Evolutionary conservation across 1,140 invertebrate species (phyloP).

Genomic region (Pollicipes pollicipes): DNA sequence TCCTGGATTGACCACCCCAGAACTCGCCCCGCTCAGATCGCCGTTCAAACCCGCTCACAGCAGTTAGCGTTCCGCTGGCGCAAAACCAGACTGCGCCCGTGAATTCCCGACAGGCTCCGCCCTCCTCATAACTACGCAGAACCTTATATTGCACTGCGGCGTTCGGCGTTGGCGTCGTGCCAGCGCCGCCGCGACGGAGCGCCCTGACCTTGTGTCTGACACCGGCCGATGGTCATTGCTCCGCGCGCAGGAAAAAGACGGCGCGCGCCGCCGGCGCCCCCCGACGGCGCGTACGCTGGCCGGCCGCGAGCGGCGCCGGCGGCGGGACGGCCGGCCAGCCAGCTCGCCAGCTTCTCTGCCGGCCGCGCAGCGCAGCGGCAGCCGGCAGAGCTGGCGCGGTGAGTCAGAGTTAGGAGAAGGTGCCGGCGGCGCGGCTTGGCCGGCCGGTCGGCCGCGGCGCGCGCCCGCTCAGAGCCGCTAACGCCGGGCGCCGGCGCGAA

Average conservation of each 20-base stretch:
- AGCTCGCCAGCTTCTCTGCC: too few relatives aligned
- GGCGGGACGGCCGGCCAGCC: too few relatives aligned
- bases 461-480: not conserved
- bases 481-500: not conserved
- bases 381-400: not conserved
- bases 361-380: not conserved
- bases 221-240: not conserved
- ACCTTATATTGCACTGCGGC: not conserved
- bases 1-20: too few relatives aligned
- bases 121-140: not conserved
- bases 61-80: too few relatives aligned
- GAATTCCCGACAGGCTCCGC: not conserved
- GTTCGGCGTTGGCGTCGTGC: not conserved
- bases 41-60: too few relatives aligned
- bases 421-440: not conserved
- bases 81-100: not conserved
- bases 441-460: too few relatives aligned
- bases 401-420: not conserved
- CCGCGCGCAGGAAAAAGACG: too few relatives aligned
- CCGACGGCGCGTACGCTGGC: too few relatives aligned
- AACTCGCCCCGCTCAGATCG: too few relatives aligned
- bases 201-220: not conserved
- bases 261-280: too few relatives aligned
- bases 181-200: not conserved
- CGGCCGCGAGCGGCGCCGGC: too few relatives aligned